These are phyloP conservation scores for cattle (Bos taurus) DNA, from an alignment of 2,113 vertebrate genomes.

Conservation along the genomic window ARS-UCD2.0 NC_037342.1:2175001-2175500, in stretches of 20 bases:
- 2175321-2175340: background rate
- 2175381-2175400: background rate
- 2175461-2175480: background rate
- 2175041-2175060: background rate
- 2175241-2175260: background rate
- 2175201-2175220: background rate
- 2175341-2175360: background rate
- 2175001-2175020: background rate
- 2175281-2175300: background rate
- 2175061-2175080: background rate
- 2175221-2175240: background rate
- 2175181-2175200: background rate
- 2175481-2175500: background rate
- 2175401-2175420: background rate
- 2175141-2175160: background rate
- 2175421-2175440: background rate
- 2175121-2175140: background rate
- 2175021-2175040: background rate
- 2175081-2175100: background rate
- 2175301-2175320: background rate
- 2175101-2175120: background rate
- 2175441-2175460: background rate
- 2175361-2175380: background rate
- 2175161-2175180: background rate
- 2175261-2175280: background rate